Conservation (phyloP, 2,797 vertebrate species). For the Enteromius anoplus region DNA sequence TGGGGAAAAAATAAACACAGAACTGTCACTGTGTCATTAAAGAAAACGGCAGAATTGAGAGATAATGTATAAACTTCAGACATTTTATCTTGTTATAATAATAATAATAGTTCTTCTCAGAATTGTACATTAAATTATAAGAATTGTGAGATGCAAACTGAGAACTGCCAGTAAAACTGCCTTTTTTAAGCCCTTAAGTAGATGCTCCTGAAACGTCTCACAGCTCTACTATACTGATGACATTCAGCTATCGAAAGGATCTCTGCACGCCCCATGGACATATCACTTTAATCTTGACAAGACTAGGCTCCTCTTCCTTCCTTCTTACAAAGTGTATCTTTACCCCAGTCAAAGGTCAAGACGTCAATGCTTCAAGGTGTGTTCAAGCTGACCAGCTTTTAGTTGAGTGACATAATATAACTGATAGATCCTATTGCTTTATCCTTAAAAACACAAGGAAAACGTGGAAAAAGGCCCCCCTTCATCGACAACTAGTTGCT, state of each 20-base stretch:
- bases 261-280: not conserved
- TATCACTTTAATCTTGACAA: slow-evolving; percentile 20
- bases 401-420: not conserved
- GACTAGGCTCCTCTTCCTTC: slow-evolving; percentile 6
- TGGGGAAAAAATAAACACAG: too few species aligned
- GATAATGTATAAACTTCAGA: not conserved
- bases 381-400: not conserved
- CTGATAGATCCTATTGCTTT: not conserved
- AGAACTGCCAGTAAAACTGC: not conserved
- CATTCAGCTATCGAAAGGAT: not conserved
- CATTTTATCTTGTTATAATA: not conserved
- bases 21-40: too few species aligned
- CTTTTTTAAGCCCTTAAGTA: not conserved
- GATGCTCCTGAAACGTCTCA: not conserved
- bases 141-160: not conserved
- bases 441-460: not conserved
- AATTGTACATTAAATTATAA: not conserved
- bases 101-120: not conserved
- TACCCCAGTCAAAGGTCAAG: not conserved
- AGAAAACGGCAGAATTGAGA: not conserved
- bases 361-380: not conserved
- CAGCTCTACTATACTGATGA: not conserved
- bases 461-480: not conserved
- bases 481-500: not conserved
- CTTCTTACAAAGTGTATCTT: not conserved